Percentiles rank a stretch among this genome's conserved stretches.
Conservation (phyloP, 2,113 vertebrate genomes). For the Tachuris rubrigastra region DNA sequence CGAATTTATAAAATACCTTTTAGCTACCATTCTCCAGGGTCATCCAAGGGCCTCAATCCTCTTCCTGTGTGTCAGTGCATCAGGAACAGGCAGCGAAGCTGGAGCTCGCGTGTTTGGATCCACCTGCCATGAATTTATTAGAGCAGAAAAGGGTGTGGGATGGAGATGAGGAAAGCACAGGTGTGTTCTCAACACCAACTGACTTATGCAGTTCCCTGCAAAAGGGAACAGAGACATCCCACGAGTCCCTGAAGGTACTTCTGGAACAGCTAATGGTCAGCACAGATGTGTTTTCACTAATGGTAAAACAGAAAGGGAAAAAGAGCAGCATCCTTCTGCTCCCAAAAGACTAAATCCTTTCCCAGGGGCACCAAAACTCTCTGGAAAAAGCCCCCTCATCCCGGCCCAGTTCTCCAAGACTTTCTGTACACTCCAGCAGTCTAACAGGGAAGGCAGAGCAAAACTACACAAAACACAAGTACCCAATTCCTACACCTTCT, state of each 20-base stretch:
- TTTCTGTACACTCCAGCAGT: background rate
- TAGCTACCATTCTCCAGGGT: background rate
- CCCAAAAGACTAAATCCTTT: background rate
- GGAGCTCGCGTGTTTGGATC: background rate
- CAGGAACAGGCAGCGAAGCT: conserved; percentile 20
- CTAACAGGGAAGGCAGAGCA: background rate
- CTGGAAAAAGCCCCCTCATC: background rate
- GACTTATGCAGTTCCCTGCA: background rate
- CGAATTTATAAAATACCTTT: background rate
- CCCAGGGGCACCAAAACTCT: background rate
- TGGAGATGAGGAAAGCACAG: conserved; percentile 3
- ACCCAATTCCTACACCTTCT: background rate
- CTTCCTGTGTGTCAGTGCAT: conserved; percentile 29
- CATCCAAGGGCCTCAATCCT: conserved; percentile 64
- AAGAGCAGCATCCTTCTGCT: background rate
- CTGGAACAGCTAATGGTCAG: background rate
- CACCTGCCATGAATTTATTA: background rate
- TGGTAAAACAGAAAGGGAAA: background rate
- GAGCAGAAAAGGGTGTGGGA: conserved; percentile 9
- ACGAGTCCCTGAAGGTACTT: background rate
- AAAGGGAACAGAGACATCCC: background rate
- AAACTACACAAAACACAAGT: background rate
- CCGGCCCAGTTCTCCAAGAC: background rate
- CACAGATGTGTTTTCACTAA: background rate
- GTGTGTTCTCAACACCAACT: background rate